Percentiles rank a stretch among this genome's conserved stretches.
Conservation (phyloP, 2,113 vertebrate genomes). For the Psettodes erumei region DNA sequence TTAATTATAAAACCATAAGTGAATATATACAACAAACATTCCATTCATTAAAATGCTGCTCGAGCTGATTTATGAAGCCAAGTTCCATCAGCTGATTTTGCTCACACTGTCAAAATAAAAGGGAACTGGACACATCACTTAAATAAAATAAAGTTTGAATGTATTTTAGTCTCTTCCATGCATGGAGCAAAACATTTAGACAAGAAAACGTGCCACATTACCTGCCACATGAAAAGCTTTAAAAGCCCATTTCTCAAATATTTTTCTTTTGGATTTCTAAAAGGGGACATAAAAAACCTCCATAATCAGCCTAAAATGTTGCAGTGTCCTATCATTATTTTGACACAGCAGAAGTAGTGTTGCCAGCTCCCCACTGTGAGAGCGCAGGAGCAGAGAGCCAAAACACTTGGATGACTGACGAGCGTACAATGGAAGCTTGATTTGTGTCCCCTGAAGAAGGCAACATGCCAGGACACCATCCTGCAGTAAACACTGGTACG, state of each 20-base stretch:
- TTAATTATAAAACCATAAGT: too few species aligned
- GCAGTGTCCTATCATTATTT: conserved; percentile 63
- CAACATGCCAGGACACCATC: conserved; percentile 61
- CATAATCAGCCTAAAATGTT: conserved; percentile 47
- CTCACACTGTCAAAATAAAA: too few species aligned
- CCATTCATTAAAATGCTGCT: too few species aligned
- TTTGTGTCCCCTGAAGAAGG: conserved; percentile 70
- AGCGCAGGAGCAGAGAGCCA: conserved; percentile 58
- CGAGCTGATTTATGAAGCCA: too few species aligned
- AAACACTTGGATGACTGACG: conserved; percentile 67
- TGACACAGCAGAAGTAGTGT: conserved; percentile 43
- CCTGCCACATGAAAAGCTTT: not conserved
- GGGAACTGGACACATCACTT: too few species aligned
- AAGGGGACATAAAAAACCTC: conserved; percentile 12
- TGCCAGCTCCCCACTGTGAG: conserved; percentile 63
- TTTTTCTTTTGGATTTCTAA: conserved; percentile 5
- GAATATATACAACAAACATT: too few species aligned
- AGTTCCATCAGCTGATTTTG: too few species aligned
- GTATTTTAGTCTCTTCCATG: not conserved
- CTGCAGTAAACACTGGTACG: conserved; percentile 60
- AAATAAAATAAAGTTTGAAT: too few species aligned
- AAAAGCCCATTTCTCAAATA: not conserved
- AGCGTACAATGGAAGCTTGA: conserved; percentile 69
- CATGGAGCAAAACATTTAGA: not conserved
- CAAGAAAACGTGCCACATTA: not conserved